Percentiles rank a stretch among this genome's conserved stretches.
phyloP scores from a whole-genome alignment of 2,888 invertebrate species.

The Machimus rusticus region DNA sequence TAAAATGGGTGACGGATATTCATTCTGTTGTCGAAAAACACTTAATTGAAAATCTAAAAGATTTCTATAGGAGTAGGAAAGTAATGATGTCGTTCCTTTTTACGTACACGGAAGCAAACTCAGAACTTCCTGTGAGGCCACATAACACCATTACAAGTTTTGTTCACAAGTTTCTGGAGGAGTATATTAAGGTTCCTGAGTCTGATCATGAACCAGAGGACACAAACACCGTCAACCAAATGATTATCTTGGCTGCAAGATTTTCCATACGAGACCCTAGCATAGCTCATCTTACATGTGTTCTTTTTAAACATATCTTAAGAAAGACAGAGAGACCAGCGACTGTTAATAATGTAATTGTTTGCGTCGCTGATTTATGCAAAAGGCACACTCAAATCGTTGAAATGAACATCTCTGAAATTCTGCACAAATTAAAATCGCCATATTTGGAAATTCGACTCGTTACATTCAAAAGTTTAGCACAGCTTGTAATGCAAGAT shows the following conservation, averaged over 20 bases:
- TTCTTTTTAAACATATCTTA: conserved; percentile 52
- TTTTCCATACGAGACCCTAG: conserved; percentile 55
- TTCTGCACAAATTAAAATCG: conserved; percentile 57
- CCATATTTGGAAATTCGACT: conserved; percentile 57
- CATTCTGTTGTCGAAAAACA: conserved; percentile 53
- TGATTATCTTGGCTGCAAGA: conserved; percentile 58
- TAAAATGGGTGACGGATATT: conserved; percentile 55
- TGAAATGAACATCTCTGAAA: conserved; percentile 55
- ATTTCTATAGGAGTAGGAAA: conserved; percentile 56
- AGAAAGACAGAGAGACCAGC: conserved; percentile 57
- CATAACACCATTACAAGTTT: conserved; percentile 53
- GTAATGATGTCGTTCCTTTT: conserved; percentile 56
- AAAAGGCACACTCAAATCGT: conserved; percentile 59
- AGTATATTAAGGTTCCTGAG: conserved; percentile 55
- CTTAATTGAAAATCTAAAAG: conserved; percentile 52
- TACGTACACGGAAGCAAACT: conserved; percentile 58
- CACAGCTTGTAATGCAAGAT: conserved; percentile 58
- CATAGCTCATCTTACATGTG: conserved; percentile 53
- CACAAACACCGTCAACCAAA: conserved; percentile 58
- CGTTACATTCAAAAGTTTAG: conserved; percentile 59
- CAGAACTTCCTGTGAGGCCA: conserved; percentile 53
- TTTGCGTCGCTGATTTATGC: conserved; percentile 58
- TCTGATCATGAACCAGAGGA: conserved; percentile 53
- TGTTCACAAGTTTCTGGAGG: conserved; percentile 56
- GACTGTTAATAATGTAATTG: conserved; percentile 58